Evolutionary conservation across 2,888 invertebrate genomes (phyloP).

Genomic region (Chouioia cunea): DNA sequence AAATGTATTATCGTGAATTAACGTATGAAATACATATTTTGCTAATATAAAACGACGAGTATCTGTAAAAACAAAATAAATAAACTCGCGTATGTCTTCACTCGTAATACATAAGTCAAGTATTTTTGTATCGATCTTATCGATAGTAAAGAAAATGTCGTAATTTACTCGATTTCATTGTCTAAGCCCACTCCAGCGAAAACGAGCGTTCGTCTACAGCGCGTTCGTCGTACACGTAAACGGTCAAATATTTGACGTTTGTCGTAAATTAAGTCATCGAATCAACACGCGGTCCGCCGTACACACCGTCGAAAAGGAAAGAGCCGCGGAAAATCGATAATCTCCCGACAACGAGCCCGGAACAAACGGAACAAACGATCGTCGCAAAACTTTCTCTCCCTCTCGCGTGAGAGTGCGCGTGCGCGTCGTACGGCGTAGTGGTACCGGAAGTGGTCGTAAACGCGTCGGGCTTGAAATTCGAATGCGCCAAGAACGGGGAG

Average conservation of each 20-base stretch:
- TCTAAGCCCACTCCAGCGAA: neutral
- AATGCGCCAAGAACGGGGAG: slow-evolving; percentile 11
- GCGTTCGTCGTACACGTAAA: no score
- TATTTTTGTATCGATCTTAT: slow-evolving; percentile 41
- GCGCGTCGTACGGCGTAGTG: slow-evolving; percentile 15
- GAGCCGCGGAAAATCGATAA: neutral
- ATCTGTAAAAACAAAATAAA: neutral
- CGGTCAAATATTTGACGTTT: no score
- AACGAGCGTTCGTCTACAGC: no score
- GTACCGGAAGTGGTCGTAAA: slow-evolving; percentile 9
- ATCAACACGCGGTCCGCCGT: no score
- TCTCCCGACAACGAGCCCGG: no score
- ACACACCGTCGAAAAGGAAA: no score
- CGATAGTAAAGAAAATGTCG: slow-evolving; percentile 38
- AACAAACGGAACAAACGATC: no score
- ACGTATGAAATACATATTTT: neutral
- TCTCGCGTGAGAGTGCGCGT: neutral
- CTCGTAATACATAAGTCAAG: slow-evolving; percentile 18
- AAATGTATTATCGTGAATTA: slow-evolving; percentile 28
- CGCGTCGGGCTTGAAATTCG: slow-evolving; percentile 16
- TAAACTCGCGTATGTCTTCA: slow-evolving; percentile 1
- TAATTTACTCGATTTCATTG: slow-evolving; percentile 41
- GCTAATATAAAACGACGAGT: neutral
- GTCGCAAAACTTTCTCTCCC: no score
- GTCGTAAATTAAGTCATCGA: no score